Evolutionary conservation across 92 coral and sea anemone genomes (phyloP).

Genomic region (Diadumene lineata): DNA sequence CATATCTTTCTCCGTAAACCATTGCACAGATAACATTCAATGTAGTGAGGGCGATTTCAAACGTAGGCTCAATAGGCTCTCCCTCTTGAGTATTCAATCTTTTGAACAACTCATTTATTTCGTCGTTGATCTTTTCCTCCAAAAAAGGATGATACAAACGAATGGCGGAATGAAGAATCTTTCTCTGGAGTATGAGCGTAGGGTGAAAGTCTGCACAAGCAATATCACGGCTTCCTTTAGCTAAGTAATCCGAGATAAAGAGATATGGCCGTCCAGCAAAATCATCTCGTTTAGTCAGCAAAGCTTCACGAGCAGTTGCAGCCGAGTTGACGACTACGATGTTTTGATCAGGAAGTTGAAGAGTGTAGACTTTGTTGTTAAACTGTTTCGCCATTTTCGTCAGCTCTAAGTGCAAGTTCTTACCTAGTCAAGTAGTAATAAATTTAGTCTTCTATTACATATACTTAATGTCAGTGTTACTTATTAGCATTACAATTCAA

Average conservation of each 20-base stretch:
- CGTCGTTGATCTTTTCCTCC: constrained; percentile 44
- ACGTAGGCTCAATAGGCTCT: constrained; percentile 46
- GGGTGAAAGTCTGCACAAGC: constrained; percentile 51
- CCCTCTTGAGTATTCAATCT: constrained; percentile 44
- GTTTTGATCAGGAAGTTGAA: constrained; percentile 44
- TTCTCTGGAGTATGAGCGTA: constrained; percentile 43
- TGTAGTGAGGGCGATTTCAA: constrained; percentile 41
- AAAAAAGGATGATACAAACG: constrained; percentile 54
- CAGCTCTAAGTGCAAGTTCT: constrained; percentile 48
- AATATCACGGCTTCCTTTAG: constrained; percentile 44
- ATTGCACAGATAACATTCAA: constrained; percentile 66
- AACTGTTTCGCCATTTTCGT: constrained; percentile 33
- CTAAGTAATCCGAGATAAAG: constrained; percentile 25
- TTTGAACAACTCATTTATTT: constrained; percentile 39
- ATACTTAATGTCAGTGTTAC: no score
- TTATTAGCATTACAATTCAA: no score
- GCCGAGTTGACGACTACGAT: constrained; percentile 46
- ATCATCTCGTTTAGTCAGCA: constrained; percentile 49
- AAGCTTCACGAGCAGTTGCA: constrained; percentile 54
- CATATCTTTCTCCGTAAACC: constrained; percentile 67
- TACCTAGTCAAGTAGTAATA: no score
- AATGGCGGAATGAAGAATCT: constrained; percentile 64
- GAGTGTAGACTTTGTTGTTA: constrained; percentile 42
- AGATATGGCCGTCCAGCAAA: constrained; percentile 55
- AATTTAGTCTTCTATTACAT: no score